Percentiles rank a stretch among this genome's conserved stretches.
These are phyloP conservation scores for Meloidogyne chitwoodi DNA, from an alignment of 1,140 invertebrate genomes.

Conservation along the genomic window DNA sequence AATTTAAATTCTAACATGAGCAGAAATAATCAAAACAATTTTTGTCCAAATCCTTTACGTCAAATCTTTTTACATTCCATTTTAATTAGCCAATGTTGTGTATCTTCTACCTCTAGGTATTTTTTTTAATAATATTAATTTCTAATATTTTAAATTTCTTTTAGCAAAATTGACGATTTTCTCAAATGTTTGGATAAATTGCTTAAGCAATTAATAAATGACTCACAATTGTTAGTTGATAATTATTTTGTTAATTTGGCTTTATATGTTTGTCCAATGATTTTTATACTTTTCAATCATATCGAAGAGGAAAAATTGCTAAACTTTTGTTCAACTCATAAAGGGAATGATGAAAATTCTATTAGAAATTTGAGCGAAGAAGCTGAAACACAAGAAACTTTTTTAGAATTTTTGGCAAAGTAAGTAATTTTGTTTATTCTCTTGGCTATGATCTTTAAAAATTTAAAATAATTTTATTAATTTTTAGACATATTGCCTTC, in stretches of 20 bases:
- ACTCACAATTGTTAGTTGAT: background rate
- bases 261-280: slow-evolving; percentile 1
- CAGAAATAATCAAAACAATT: background rate
- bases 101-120: background rate
- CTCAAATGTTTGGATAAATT: slow-evolving; percentile 20
- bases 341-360: background rate
- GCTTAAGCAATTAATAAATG: background rate
- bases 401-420: background rate
- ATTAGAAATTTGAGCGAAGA: background rate
- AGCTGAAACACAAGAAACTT: background rate
- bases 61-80: background rate
- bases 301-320: slow-evolving; percentile 30
- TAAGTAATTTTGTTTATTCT: too few species aligned
- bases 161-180: slow-evolving; percentile 29
- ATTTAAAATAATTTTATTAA: background rate
- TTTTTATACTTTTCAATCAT: slow-evolving; percentile 27
- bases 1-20: background rate
- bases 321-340: background rate
- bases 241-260: background rate
- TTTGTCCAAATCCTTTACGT: background rate
- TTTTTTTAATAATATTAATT: background rate
- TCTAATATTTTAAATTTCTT: slow-evolving; percentile 6
- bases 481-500: background rate
- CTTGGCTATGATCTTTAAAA: too few species aligned
- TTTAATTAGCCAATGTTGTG: background rate